Evolutionary conservation across 2,113 vertebrate species (phyloP), one percentile per base, ranked within the genome.

Genomic region (Mugil cephalus): DNA sequence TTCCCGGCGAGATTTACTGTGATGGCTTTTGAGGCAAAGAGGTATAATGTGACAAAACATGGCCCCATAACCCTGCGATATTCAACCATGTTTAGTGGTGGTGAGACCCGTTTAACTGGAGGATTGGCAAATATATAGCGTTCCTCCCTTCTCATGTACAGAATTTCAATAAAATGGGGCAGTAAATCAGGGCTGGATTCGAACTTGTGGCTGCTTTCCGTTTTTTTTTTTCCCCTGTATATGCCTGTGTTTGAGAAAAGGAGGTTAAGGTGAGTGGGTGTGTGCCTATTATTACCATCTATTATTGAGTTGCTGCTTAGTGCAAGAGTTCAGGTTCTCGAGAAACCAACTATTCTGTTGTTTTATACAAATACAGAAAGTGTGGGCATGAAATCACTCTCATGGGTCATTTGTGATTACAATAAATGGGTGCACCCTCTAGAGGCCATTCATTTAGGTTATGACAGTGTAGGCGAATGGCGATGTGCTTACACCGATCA

Each of bases 41-140:
- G 95, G 94, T 94, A 96, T 96, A 96, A 95, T 96, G 95, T 96
- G 96, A 95, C 95, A 96, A 95, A 95, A 94, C 93, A 93, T 56
- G 93, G 94, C 95, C 95, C 95, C 94, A 91, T 96, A 96, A 96
- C 95, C 93, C 80, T 91, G 81, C 93, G 95, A 94, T 95, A 94
- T 77, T 84, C 84, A 82, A 85, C 84, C 71, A 82, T 79, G 81
- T 90, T 90, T 90, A 88, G 88, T 83, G 80, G 87, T 84, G 79
- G 53, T 66, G 70, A 81, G 69, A 80, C 79, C 76, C 73, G 84
- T 90, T 90, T 92, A 91, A 74, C 82, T 51, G 58, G 47, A 82
- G 74, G 79, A 86, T 78, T 89, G 71, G 84, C 80, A 87, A 91
- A 89, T 86, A 92, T 89, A 91, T 71, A 74, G 71, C 82, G 85